Percentiles rank a stretch among this genome's conserved stretches.
Evolutionary conservation across 2,888 invertebrate species (phyloP).

Genomic region (Meiosimyza decipiens): DNA sequence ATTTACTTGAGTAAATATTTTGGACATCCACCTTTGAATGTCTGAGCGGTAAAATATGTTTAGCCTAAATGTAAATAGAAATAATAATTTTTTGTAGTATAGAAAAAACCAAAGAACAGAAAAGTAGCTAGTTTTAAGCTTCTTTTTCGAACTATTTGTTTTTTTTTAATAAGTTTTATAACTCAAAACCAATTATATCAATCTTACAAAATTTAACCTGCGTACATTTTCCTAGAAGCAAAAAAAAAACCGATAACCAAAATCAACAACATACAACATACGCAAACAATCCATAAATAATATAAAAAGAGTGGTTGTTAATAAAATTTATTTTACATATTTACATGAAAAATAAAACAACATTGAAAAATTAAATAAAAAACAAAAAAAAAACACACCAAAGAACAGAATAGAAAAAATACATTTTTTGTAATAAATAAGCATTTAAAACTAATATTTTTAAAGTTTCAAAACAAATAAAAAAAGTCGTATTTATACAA

Average conservation of each 20-base stretch:
- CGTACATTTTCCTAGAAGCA: constrained; percentile 48
- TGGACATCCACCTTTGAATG: background rate
- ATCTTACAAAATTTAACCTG: constrained; percentile 39
- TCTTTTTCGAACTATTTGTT: constrained; percentile 6
- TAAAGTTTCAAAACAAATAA: constrained; percentile 6
- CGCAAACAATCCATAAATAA: constrained; percentile 3
- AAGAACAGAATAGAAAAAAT: constrained; percentile 3
- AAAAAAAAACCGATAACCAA: constrained; percentile 12
- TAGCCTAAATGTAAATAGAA: constrained; percentile 28
- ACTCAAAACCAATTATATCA: constrained; percentile 17
- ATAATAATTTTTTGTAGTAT: constrained; percentile 14
- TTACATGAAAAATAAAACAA: too few relatives aligned
- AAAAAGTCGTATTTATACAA: background rate
- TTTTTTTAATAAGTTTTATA: constrained; percentile 6
- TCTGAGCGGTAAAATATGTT: background rate
- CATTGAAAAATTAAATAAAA: too few relatives aligned
- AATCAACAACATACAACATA: background rate
- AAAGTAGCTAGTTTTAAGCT: constrained; percentile 16
- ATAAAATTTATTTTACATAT: constrained; percentile 5
- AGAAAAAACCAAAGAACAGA: constrained; percentile 38
- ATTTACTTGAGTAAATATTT: too few relatives aligned
- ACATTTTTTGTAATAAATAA: constrained; percentile 8
- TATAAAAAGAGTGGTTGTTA: constrained; percentile 16
- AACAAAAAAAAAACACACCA: background rate
- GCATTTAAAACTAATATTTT: background rate